phyloP scores from a whole-genome alignment of 2,113 vertebrate genomes.

The Stegastes partitus region DNA sequence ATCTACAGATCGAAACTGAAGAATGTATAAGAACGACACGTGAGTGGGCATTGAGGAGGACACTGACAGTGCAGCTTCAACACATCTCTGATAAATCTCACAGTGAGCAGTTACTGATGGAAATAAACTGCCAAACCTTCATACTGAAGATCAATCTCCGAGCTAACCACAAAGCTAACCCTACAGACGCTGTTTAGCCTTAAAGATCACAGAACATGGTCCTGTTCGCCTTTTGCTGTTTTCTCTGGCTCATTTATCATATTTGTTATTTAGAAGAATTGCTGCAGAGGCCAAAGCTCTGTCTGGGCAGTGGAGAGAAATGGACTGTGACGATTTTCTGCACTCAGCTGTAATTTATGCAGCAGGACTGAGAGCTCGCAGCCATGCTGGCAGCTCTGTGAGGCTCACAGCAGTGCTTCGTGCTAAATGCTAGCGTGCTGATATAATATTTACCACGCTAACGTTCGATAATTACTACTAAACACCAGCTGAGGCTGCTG shows the following conservation, averaged over 20 bases:
- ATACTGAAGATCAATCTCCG: too few species aligned
- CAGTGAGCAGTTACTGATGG: rapidly evolving
- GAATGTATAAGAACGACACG: neutral
- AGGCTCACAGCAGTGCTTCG: too few species aligned
- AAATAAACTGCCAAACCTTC: neutral
- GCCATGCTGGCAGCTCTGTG: neutral
- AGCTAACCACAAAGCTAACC: too few species aligned
- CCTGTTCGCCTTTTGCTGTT: neutral
- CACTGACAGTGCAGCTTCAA: neutral
- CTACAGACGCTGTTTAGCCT: neutral
- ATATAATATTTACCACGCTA: too few species aligned
- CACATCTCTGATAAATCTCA: rapidly evolving
- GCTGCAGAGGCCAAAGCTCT: neutral
- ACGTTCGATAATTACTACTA: too few species aligned
- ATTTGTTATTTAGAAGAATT: neutral
- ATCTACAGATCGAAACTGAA: conserved; percentile 85
- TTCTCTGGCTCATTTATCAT: neutral
- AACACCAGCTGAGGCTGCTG: too few species aligned
- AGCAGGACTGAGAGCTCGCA: neutral
- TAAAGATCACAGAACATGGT: too few species aligned
- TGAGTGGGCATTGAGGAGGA: too few species aligned
- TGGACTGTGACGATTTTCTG: neutral
- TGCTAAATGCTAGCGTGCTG: too few species aligned
- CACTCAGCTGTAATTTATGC: neutral
- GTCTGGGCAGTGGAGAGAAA: rapidly evolving